These are phyloP conservation scores for Trachemys scripta DNA, from an alignment of 2,113 vertebrate species.

Conservation along the genomic window DNA sequence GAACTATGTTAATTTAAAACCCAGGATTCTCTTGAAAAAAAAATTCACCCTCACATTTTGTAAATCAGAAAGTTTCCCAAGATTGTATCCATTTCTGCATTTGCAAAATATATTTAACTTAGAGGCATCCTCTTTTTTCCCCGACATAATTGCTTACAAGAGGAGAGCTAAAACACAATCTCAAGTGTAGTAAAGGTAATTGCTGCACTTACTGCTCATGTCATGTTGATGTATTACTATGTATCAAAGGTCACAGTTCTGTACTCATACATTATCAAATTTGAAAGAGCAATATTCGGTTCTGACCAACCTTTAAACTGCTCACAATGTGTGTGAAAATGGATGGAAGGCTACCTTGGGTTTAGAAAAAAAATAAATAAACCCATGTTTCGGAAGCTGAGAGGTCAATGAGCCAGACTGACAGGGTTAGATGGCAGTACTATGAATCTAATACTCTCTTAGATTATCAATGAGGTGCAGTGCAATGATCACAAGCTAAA, in stretches of 20 bases:
- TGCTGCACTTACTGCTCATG: constrained; percentile 92
- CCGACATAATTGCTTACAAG: constrained; percentile 78
- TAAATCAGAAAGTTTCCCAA: constrained; percentile 58
- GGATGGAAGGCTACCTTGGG: constrained; percentile 77
- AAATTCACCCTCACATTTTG: constrained; percentile 14
- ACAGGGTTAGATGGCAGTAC: constrained; percentile 86
- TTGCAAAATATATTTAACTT: constrained; percentile 66
- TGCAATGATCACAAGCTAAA: constrained; percentile 94
- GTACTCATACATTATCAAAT: constrained; percentile 99
- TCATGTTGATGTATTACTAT: constrained; percentile 96
- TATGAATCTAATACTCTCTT: constrained; percentile 87
- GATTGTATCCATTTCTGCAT: constrained; percentile 41
- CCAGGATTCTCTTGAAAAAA: constrained; percentile 38
- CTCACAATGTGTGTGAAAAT: constrained; percentile 82
- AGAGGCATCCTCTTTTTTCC: constrained; percentile 49
- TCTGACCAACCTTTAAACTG: constrained; percentile 89
- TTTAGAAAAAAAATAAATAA: constrained; percentile 75
- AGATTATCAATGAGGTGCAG: constrained; percentile 93
- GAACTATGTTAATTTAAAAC: constrained; percentile 44
- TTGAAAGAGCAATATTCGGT: constrained; percentile 93
- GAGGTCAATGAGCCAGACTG: constrained; percentile 93
- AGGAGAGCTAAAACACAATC: constrained; percentile 77
- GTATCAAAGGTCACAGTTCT: constrained; percentile 95
- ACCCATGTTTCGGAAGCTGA: constrained; percentile 88
- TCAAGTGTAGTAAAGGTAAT: constrained; percentile 85